These are phyloP conservation scores for Delia radicum DNA, from an alignment of 1,140 invertebrate genomes.

Conservation along the genomic window DNA sequence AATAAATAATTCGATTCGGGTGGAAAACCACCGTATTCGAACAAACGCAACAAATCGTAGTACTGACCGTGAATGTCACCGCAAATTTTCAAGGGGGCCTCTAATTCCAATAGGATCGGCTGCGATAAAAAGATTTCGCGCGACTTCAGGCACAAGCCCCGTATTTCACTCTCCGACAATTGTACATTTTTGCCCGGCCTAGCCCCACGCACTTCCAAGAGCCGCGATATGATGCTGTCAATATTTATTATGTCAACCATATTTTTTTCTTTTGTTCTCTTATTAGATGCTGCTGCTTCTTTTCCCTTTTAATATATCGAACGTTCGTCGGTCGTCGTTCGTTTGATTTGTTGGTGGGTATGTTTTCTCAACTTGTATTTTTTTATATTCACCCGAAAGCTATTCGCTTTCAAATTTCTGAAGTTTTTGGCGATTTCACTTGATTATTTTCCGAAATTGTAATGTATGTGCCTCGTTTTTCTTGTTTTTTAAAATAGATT, in stretches of 20 bases:
- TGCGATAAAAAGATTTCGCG: constrained; percentile 99
- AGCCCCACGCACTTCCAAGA: constrained; percentile 54
- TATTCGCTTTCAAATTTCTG: neutral
- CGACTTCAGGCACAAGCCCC: constrained; percentile 93
- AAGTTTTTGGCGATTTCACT: constrained; percentile 15
- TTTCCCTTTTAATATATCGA: constrained; percentile 7
- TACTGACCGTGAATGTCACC: constrained; percentile 99
- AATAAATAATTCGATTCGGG: constrained; percentile 99
- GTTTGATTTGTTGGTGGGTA: constrained; percentile 18
- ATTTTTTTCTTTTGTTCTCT: constrained; percentile 33
- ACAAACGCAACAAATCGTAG: constrained; percentile 94
- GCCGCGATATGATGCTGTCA: constrained; percentile 53
- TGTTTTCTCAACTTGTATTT: constrained; percentile 13
- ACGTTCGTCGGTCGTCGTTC: constrained; percentile 20
- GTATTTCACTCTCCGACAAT: constrained; percentile 93
- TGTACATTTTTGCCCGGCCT: constrained; percentile 86
- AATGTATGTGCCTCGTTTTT: constrained; percentile 25
- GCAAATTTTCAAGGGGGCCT: constrained; percentile 98
- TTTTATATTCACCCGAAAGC: neutral
- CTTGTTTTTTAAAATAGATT: constrained; percentile 24
- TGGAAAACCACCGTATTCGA: constrained; percentile 99
- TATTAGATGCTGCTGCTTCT: constrained; percentile 6
- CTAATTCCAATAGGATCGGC: constrained; percentile 95
- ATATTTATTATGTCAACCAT: constrained; percentile 55
- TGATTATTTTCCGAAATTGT: constrained; percentile 23